A percentile compares a stretch with the other conserved stretches of the same genome.
phyloP scores from a whole-genome alignment of 2,888 invertebrate genomes.

The Campoplex nolae region DNA sequence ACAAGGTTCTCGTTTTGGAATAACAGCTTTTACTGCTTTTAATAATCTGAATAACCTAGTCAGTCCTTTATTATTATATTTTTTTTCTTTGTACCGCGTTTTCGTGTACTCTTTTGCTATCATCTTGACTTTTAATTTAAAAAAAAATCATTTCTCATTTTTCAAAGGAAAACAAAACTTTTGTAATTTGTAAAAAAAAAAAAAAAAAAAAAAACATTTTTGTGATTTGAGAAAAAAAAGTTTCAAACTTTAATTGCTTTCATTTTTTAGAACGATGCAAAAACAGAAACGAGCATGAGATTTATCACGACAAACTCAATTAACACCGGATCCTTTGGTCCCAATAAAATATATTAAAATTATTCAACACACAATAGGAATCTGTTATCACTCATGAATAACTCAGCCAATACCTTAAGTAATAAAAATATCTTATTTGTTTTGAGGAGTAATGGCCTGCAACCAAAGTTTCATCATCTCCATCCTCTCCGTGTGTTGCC shows the following conservation, averaged over 20 bases:
- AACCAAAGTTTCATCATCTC: slow-evolving; percentile 15
- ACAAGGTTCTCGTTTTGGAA: not conserved
- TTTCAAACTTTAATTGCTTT: too few relatives aligned
- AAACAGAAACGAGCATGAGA: not conserved
- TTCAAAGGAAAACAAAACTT: not conserved
- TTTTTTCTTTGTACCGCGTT: too few relatives aligned
- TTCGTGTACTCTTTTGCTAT: too few relatives aligned
- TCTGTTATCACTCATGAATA: not conserved
- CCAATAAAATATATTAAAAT: not conserved
- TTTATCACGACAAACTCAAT: not conserved
- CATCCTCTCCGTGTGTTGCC: slow-evolving; percentile 6
- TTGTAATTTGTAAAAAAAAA: too few relatives aligned
- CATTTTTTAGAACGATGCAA: not conserved
- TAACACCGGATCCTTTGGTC: not conserved
- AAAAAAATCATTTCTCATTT: not conserved
- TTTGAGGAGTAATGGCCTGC: not conserved
- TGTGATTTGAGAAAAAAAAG: too few relatives aligned
- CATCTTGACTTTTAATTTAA: not conserved
- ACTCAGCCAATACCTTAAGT: not conserved
- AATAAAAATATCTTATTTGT: not conserved
- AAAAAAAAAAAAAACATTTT: too few relatives aligned
- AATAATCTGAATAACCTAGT: not conserved
- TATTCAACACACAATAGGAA: not conserved
- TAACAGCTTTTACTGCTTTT: not conserved
- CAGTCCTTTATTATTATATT: not conserved